Evolutionary conservation across 2,888 invertebrate species (phyloP).

Genomic region (Pristionchus arcanus): DNA sequence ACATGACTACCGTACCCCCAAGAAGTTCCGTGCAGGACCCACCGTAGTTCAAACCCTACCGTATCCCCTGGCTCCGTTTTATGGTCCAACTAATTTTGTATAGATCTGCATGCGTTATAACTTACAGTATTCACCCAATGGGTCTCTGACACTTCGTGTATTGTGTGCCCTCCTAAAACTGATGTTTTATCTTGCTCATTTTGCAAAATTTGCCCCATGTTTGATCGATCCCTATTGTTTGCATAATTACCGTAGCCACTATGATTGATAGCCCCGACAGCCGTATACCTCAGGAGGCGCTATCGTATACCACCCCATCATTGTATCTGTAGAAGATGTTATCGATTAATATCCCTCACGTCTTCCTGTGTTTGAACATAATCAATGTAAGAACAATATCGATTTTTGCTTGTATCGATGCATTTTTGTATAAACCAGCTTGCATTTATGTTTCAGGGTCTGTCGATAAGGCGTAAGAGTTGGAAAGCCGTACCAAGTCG

Average conservation of each 20-base stretch:
- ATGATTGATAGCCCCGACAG: no score
- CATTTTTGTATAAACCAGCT: not conserved
- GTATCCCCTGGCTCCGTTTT: not conserved
- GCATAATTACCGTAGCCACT: constrained; percentile 3
- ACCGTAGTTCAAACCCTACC: not conserved
- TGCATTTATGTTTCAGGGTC: not conserved
- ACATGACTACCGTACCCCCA: no score
- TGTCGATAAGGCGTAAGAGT: not conserved
- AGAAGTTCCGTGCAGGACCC: constrained; percentile 56
- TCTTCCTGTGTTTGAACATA: constrained; percentile 14
- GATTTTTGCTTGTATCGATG: not conserved
- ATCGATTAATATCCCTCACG: not conserved
- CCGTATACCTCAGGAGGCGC: constrained; percentile 40
- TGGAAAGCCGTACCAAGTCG: no score
- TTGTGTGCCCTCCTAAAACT: not conserved
- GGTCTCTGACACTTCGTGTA: not conserved
- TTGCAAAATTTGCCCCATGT: not conserved
- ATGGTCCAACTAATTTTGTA: not conserved
- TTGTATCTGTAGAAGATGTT: no score
- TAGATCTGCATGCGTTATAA: not conserved
- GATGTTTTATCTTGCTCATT: no score
- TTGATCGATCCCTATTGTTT: not conserved
- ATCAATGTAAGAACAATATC: not conserved
- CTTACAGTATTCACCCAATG: not conserved
- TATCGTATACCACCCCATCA: not conserved